Evolutionary conservation across 2,113 vertebrate species (phyloP).

Genomic region (Saimiri boliviensis): DNA sequence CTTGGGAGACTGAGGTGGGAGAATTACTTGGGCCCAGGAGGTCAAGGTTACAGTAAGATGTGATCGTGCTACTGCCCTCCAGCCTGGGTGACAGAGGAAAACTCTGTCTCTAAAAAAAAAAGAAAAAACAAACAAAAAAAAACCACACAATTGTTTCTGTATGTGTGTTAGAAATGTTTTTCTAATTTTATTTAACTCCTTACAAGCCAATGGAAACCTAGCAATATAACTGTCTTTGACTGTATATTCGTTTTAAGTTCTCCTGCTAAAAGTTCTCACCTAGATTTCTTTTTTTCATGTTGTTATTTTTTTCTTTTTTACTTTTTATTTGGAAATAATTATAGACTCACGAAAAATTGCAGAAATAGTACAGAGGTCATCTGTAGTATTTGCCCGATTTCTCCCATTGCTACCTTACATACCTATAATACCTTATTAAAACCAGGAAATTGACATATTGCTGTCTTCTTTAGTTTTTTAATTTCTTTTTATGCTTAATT

Average conservation of each 20-base stretch:
- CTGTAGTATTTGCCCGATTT: not conserved
- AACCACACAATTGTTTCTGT: no score
- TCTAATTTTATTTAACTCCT: not conserved
- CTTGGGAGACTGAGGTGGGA: no score
- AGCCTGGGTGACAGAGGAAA: no score
- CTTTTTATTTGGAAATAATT: conserved; percentile 2
- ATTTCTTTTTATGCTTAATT: conserved; percentile 11
- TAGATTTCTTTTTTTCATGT: not conserved
- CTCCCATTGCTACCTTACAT: not conserved
- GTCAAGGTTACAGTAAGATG: no score
- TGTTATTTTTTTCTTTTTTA: not conserved
- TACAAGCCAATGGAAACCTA: not conserved
- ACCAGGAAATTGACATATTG: not conserved
- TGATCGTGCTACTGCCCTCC: no score
- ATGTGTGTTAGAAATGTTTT: not conserved
- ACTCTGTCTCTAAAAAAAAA: no score
- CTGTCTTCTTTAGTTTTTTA: conserved; percentile 6
- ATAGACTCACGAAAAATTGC: not conserved
- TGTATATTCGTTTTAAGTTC: not conserved
- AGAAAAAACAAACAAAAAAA: no score
- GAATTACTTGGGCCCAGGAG: no score
- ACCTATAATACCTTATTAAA: conserved; percentile 11
- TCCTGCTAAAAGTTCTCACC: conserved; percentile 7
- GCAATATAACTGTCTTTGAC: not conserved
- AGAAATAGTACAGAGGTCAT: not conserved